Conservation (phyloP, 2,888 invertebrate genomes). For the Carabus problematicus region DNA sequence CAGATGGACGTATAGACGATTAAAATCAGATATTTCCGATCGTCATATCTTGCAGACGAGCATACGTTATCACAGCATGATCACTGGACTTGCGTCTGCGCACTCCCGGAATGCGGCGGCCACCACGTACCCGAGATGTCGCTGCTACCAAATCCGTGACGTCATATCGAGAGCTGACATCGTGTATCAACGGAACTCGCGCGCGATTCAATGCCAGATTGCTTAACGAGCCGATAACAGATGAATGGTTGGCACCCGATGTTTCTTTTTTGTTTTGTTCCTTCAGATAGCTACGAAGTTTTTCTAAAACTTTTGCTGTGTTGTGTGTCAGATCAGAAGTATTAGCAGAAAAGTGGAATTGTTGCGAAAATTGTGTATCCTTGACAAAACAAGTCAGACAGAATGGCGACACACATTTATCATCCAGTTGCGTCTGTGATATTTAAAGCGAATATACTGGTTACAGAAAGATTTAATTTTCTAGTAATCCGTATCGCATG, state of each 20-base stretch:
- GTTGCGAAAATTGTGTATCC: not conserved
- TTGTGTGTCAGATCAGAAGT: too few relatives aligned
- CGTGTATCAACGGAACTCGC: slow-evolving; percentile 20
- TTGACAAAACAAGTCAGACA: not conserved
- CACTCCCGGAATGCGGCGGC: slow-evolving; percentile 37
- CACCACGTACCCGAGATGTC: slow-evolving; percentile 19
- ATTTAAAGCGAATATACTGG: too few relatives aligned
- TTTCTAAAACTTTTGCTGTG: too few relatives aligned
- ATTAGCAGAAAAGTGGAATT: too few relatives aligned
- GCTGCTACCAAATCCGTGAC: slow-evolving; percentile 28
- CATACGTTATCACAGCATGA: slow-evolving; percentile 3
- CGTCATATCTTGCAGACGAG: slow-evolving; percentile 15
- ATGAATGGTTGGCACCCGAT: slow-evolving; percentile 14
- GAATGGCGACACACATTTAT: not conserved
- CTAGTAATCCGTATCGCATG: too few relatives aligned
- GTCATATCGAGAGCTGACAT: slow-evolving; percentile 34
- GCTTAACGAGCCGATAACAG: slow-evolving; percentile 39
- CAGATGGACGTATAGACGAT: not conserved
- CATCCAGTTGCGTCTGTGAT: not conserved
- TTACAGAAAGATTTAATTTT: too few relatives aligned
- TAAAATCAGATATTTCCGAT: slow-evolving; percentile 2
- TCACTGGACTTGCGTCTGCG: slow-evolving; percentile 29
- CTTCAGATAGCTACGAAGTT: not conserved
- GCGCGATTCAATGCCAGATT: slow-evolving; percentile 21
- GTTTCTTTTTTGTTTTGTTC: slow-evolving; percentile 5